Conservation (phyloP, 2,113 vertebrate species). For the Alethe diademata region DNA sequence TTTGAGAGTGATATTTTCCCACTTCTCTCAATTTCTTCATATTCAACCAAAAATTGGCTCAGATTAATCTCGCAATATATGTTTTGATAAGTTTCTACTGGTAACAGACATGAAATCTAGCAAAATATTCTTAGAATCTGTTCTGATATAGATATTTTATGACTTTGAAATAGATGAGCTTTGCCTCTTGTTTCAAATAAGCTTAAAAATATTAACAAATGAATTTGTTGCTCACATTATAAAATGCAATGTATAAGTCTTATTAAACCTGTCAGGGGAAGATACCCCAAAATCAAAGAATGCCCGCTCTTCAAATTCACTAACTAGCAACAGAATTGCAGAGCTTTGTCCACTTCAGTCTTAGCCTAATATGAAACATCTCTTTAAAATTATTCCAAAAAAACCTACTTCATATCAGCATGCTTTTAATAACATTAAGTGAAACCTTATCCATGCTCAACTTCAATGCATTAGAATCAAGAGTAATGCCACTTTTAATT, state of each 20-base stretch:
- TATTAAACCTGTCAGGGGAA: neutral
- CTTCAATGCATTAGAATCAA: neutral
- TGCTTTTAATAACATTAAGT: slow-evolving; percentile 18
- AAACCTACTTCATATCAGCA: neutral
- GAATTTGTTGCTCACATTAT: neutral
- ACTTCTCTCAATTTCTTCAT: neutral
- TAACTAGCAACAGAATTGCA: neutral
- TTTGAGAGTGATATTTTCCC: rapidly evolving
- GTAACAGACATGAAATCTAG: neutral
- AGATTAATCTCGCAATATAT: neutral
- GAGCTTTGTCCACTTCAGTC: neutral
- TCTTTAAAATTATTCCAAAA: neutral
- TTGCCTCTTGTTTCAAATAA: neutral
- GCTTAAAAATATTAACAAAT: neutral
- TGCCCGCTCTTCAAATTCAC: neutral
- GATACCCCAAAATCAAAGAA: neutral
- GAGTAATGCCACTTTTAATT: slow-evolving; percentile 40
- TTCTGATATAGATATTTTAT: neutral
- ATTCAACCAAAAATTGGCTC: neutral
- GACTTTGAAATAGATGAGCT: neutral
- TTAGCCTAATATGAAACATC: neutral
- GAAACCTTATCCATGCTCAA: neutral
- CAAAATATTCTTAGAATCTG: neutral
- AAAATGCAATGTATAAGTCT: neutral
- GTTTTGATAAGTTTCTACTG: neutral